Evolutionary conservation across 2,797 vertebrate species (phyloP), one percentile per base, ranked within the genome.

Genomic region (Vespertilio murinus): DNA sequence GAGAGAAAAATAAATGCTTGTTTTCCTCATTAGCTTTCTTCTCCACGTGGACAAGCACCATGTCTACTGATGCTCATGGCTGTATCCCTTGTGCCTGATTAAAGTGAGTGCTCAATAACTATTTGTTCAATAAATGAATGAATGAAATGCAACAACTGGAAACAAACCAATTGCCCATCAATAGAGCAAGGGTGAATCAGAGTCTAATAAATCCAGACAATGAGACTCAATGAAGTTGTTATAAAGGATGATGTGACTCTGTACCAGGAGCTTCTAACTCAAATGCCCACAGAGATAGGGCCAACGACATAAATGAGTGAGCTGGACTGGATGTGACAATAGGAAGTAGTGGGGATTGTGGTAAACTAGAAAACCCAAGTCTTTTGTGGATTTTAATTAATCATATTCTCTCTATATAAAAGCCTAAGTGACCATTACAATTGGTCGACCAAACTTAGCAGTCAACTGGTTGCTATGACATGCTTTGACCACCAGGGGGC

Each of bases 51-150:
- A 20, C 2, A 52, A n/a, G 38, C 10, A 12, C 18, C 5, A 8
- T 4, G 3, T 8, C 82, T 54, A 20, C 20, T 8, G n/a, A 3
- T 0, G 47, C 2, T 67, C 23, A 12, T 0, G 8, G 47, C 2
- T 30, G 1, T 17, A 18, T 30, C 8, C 47, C n/a, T 28, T 1
- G 7, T 45, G 69, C 42, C 28, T 52, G 18, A n/a, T 6, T 9
- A 28, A 1, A 9, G 22, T 22, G 47, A n/a, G 10, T 8, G 2
- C 67, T 85, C 17, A 25, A 35, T 25, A 17, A 78, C 38, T 80
- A 45, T 64, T 70, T 65, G 74, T 30, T 38, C 17, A 83, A 23
- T 42, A 38, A 78, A 10, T 28, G 38, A 86, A 67, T 45, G 33
- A 93, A 91, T 40, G 35, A 86, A 59, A 81, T 30, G 42, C 40